A percentile compares a stretch with the other conserved stretches of the same genome.
These are phyloP conservation scores for Nomada goodeniana DNA, from an alignment of 2,888 invertebrate genomes.

Conservation along the genomic window DNA sequence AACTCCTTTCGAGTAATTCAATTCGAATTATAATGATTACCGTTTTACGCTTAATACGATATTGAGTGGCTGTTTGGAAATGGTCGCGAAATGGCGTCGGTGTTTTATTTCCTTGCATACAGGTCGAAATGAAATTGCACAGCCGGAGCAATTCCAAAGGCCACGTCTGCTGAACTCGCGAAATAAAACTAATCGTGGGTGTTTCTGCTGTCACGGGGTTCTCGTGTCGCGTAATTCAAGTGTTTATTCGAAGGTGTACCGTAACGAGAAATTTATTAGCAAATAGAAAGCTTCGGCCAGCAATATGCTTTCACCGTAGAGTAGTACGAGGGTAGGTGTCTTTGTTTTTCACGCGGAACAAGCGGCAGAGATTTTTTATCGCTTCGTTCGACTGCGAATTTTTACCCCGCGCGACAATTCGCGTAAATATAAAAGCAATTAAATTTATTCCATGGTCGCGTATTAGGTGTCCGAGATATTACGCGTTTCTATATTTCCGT, in stretches of 20 bases:
- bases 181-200: neutral
- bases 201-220: neutral
- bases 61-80: too few relatives aligned
- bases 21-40: neutral
- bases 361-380: neutral
- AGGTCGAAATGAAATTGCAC: slow-evolving; percentile 23
- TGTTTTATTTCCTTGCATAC: slow-evolving; percentile 7
- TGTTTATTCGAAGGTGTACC: slow-evolving; percentile 7
- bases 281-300: neutral
- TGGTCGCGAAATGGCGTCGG: too few relatives aligned
- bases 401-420: neutral
- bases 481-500: too few relatives aligned
- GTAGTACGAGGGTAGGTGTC: neutral
- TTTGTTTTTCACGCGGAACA: neutral
- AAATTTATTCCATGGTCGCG: too few relatives aligned
- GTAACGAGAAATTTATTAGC: slow-evolving; percentile 15
- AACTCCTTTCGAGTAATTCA: neutral
- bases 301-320: neutral
- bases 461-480: too few relatives aligned
- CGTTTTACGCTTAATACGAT: too few relatives aligned
- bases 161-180: slow-evolving; percentile 16
- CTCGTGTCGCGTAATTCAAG: slow-evolving; percentile 2
- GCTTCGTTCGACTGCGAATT: neutral
- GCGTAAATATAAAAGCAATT: too few relatives aligned
- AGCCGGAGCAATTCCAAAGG: slow-evolving; percentile 23